Percentiles rank a stretch among this genome's conserved stretches.
phyloP scores from a whole-genome alignment of 2,113 vertebrate species.

The Romanogobio albipinnatus region DNA sequence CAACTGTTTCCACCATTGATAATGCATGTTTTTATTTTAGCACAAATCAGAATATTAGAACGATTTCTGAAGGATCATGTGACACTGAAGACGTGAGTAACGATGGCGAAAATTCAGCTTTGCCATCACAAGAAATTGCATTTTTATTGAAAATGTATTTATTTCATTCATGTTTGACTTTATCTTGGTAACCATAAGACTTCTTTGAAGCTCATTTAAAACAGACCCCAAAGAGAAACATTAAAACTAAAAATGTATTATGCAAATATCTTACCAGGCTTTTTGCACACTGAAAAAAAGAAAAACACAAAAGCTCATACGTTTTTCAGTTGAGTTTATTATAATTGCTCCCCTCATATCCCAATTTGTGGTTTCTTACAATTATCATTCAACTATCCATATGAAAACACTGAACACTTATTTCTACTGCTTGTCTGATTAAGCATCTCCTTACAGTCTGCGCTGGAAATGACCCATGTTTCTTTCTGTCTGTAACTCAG shows the following conservation, averaged over 20 bases:
- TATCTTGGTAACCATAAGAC: background rate
- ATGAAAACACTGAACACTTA: constrained; percentile 10
- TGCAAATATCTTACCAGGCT: background rate
- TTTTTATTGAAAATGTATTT: too few species aligned
- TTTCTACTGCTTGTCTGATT: background rate
- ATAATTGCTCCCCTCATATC: constrained; percentile 30
- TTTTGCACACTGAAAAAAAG: background rate
- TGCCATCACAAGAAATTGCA: background rate
- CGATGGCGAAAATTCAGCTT: background rate
- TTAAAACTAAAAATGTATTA: background rate
- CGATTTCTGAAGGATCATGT: background rate
- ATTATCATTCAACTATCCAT: constrained; percentile 6
- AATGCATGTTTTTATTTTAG: too few species aligned
- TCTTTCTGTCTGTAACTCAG: background rate
- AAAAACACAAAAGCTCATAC: background rate
- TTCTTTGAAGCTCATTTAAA: background rate
- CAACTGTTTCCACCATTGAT: too few species aligned
- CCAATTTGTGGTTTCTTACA: constrained; percentile 18
- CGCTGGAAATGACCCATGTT: background rate
- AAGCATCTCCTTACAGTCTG: constrained; percentile 28
- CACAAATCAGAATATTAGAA: background rate
- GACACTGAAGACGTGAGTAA: background rate
- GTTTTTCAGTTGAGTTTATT: constrained; percentile 38
- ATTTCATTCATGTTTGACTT: too few species aligned
- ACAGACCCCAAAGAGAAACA: background rate